phyloP scores from a whole-genome alignment of 2,888 invertebrate species.

The Ophraella communa region DNA sequence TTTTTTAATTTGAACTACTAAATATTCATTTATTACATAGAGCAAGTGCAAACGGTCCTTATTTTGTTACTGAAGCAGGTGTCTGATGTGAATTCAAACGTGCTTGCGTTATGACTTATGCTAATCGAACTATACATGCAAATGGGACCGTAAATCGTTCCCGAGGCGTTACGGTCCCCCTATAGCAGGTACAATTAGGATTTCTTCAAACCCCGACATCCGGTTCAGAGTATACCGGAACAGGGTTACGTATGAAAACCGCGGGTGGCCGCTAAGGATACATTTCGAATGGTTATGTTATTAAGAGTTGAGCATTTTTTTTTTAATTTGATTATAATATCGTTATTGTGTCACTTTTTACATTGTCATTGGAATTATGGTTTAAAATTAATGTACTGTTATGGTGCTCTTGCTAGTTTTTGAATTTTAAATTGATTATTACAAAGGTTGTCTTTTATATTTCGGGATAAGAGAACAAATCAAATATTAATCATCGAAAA shows the following conservation, averaged over 20 bases:
- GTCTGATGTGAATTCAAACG: conserved; percentile 20
- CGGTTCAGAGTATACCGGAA: conserved; percentile 30
- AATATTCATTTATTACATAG: no score
- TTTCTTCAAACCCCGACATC: conserved; percentile 36
- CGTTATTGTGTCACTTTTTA: no score
- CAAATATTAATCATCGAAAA: no score
- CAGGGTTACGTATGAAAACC: background rate
- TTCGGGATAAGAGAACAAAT: no score
- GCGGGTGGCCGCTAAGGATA: background rate
- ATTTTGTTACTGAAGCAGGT: conserved; percentile 29
- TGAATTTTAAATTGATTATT: no score
- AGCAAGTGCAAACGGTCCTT: background rate
- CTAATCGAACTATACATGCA: conserved; percentile 39
- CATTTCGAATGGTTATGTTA: background rate
- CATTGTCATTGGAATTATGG: no score
- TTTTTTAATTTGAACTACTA: no score
- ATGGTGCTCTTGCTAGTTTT: no score
- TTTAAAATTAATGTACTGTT: no score
- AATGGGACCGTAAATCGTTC: conserved; percentile 41
- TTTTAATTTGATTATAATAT: background rate
- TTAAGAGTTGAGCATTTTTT: background rate
- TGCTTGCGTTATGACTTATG: conserved; percentile 42
- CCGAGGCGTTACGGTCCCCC: conserved; percentile 37
- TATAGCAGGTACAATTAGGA: conserved; percentile 39
- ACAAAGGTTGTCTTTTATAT: no score